phyloP scores from a whole-genome alignment of 2,113 vertebrate genomes.

The Bubo scandiacus region DNA sequence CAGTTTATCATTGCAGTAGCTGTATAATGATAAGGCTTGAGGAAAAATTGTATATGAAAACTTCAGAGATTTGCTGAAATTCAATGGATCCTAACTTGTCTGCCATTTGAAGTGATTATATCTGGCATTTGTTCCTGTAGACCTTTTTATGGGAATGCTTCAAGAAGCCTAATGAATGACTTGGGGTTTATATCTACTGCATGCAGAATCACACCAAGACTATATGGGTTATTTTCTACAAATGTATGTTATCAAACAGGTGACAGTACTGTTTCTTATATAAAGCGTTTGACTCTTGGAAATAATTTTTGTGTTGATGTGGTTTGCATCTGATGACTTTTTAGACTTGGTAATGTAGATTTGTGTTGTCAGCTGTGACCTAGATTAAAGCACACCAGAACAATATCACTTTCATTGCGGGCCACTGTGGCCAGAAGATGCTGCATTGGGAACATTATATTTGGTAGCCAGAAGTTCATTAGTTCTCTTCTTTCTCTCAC shows the following conservation, averaged over 20 bases:
- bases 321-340: background rate
- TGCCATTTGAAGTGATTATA: background rate
- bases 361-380: background rate
- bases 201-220: background rate
- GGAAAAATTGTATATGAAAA: background rate
- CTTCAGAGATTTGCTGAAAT: background rate
- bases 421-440: background rate
- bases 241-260: background rate
- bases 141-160: background rate
- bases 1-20: background rate
- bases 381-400: background rate
- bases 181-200: background rate
- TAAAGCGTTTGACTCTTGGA: background rate
- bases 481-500: background rate
- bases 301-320: background rate
- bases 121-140: background rate
- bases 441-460: background rate
- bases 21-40: background rate
- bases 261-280: background rate
- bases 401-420: background rate
- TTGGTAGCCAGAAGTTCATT: background rate
- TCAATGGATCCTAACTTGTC: background rate
- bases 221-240: background rate
- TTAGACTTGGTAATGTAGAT: background rate
- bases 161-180: background rate